These are phyloP conservation scores for Eilema griseolum DNA, from an alignment of 2,888 invertebrate genomes.

Conservation along the genomic window DNA sequence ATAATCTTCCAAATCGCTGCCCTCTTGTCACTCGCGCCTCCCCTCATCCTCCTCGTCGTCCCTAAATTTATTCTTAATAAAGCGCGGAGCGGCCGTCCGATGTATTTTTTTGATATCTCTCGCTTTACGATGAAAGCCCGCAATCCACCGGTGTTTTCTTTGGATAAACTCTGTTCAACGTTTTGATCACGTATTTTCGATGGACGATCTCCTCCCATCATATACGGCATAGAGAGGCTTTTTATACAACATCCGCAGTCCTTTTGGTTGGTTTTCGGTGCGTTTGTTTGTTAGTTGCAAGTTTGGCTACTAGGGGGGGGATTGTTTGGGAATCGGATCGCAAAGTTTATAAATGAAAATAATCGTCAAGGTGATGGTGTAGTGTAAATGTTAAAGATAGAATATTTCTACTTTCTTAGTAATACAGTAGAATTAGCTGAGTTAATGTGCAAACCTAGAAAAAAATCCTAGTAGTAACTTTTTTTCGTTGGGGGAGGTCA, in stretches of 20 bases:
- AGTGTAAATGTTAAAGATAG: no score
- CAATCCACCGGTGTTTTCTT: constrained; percentile 72
- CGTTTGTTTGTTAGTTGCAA: neutral
- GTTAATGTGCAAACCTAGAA: no score
- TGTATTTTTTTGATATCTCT: constrained; percentile 84
- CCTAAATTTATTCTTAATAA: constrained; percentile 87
- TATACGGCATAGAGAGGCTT: constrained; percentile 30
- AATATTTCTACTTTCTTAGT: no score
- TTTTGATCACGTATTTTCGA: constrained; percentile 56
- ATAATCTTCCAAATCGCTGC: constrained; percentile 20
- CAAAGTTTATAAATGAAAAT: neutral
- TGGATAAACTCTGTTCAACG: constrained; percentile 57
- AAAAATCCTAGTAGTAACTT: no score
- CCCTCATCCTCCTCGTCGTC: constrained; percentile 60
- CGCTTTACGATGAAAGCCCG: constrained; percentile 75
- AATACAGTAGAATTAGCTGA: no score
- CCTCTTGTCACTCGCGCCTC: constrained; percentile 44
- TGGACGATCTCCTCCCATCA: constrained; percentile 36
- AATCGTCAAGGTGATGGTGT: neutral
- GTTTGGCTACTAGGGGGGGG: neutral
- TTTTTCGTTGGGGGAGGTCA: no score
- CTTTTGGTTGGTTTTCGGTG: constrained; percentile 23
- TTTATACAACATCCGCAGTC: constrained; percentile 39
- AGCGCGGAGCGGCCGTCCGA: constrained; percentile 78
- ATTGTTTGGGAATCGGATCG: neutral